Base-by-base conservation (phyloP, 2,888 invertebrate genomes). In the Caenorhabditis japonica region DNA sequence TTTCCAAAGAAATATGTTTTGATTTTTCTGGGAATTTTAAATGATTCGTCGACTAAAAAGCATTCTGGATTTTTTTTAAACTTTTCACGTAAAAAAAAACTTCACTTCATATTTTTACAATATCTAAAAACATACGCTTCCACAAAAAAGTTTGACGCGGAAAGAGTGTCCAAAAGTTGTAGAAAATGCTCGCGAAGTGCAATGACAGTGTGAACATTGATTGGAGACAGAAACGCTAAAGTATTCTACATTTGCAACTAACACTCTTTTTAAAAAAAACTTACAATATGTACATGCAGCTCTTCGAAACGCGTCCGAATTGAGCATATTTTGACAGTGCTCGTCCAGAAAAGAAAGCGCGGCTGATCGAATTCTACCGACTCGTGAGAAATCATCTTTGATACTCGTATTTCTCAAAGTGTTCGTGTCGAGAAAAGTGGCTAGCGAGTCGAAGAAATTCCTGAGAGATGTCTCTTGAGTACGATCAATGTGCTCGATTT, bases 281-380 rank as follows among this genome's bases (percentile, higher is more conserved):
- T 27, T n/a, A 64, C 64, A 39, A 56, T 64, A 64, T 15, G 46
- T 53, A 64, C 55, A 64, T 4, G 49, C 49, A 13, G 49, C 21
- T 25, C 49, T 36, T 25, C 56, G 33, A 41, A 64, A 64, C 12
- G 41, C 3, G 17, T 21, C 15, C 13, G 64, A 64, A 13, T 15
- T 34, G 47, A 64, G 27, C 39, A 25, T 34, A 0, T 7, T 15
- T 8, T 64, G 41, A 23, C 41, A 49, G 33, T 43, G 36, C 0
- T 34, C 41, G 39, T 34, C 30, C 25, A 64, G 21, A 19, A 46
- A 34, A 10, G 12, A 8, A 23, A 41, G 39, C 10, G 56, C 56
- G 3, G 47, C n/a, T 0, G 55, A 53, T 47, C 49, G 27, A 2
- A 49, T 21, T n/a, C 49, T 13, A 27, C 64, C 64, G 0, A 7